Percentiles rank a stretch among this genome's conserved stretches.
Evolutionary conservation across 2,888 invertebrate genomes (phyloP).

Genomic region (Coenonympha glycerion): DNA sequence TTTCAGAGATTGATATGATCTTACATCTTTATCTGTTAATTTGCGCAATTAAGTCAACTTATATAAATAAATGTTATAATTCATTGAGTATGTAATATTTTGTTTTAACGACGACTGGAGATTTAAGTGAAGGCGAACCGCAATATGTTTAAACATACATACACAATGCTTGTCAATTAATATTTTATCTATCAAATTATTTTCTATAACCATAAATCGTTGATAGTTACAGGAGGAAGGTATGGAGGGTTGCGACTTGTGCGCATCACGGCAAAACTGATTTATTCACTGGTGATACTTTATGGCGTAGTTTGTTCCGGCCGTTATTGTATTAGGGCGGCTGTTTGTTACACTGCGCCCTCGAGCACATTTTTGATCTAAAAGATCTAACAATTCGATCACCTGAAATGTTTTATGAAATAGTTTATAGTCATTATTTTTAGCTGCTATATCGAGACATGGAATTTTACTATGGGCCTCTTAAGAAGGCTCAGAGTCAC

Average conservation of each 20-base stretch:
- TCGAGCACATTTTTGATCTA: conserved; percentile 13
- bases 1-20: no score
- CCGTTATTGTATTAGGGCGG: conserved; percentile 80
- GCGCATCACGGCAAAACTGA: conserved; percentile 71
- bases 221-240: conserved; percentile 51
- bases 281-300: conserved; percentile 80
- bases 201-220: conserved; percentile 66
- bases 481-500: no score
- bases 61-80: no score
- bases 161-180: no score
- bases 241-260: conserved; percentile 43
- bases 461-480: no score
- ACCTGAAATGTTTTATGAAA: conserved; percentile 1
- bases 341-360: conserved; percentile 65
- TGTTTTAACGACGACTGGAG: no score
- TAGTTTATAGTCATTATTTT: not conserved
- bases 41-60: no score
- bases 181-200: conserved; percentile 66
- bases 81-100: no score
- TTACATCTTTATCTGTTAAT: no score
- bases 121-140: no score
- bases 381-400: conserved; percentile 1
- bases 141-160: no score
- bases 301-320: conserved; percentile 80
- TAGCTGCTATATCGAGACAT: not conserved